Evolutionary conservation across 2,797 vertebrate species (phyloP), one percentile per base, ranked within the genome.

Genomic region (Onychomys arenicola): DNA sequence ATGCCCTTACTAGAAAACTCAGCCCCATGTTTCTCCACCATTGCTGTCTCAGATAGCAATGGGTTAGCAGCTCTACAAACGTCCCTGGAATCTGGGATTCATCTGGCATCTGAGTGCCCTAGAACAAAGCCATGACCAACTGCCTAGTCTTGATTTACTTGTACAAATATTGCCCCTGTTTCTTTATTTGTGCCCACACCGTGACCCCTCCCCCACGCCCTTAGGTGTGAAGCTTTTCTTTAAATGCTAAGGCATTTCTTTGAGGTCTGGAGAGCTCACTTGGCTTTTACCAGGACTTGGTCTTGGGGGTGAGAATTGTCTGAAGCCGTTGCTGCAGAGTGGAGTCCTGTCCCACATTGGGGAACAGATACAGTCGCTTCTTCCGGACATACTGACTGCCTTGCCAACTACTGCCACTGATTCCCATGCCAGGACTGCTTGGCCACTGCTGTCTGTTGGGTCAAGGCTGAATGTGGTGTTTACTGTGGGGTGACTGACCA

Each of bases 221-320:
- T 5, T 37, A 23, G n/a, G 32, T 80, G 12, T 63, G 25, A 93
- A 23, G 7, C 73, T 82, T 43, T 87, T 52, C 71, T 94, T 88
- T 90, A 90, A 93, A 59, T 69, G 27, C n/a, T 90, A 49, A 92
- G 59, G 16, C 59, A 92, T 40, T 93, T 95, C 16, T 96, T 67
- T 78, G 55, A 87, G 76, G 16, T 49, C 71, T 86, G 32, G 43
- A 86, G 92, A 75, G 27, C n/a, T 92, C 13, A 0, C 40, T 65
- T 23, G 34, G 14, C 29, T 67, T 95, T 92, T 17, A 46, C 46
- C 25, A 67, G 63, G 6, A 57, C 29, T 57, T 63, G 2, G 27
- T 86, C 52, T 71, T 69, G 46, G 10, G 67, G n/a, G 52, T 32
- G 25, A 89, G 9, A 40, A n/a, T 34, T 81, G 11, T 83, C 29